These are phyloP conservation scores for Mythimna albipuncta DNA, from an alignment of 2,888 invertebrate genomes.

Conservation along the genomic window DNA sequence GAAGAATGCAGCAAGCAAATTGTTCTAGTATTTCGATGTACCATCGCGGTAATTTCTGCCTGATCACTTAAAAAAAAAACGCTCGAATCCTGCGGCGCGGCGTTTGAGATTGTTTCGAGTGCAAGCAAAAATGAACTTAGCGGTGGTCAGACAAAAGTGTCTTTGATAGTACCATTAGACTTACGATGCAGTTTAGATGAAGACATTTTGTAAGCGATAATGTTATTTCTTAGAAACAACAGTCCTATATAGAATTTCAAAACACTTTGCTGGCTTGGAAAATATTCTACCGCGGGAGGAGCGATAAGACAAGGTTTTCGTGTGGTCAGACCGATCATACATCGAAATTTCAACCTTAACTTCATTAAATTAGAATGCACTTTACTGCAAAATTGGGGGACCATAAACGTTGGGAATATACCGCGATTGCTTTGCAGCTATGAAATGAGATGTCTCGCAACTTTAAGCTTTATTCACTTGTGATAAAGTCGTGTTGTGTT, in stretches of 20 bases:
- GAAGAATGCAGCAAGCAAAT: no score
- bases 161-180: neutral
- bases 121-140: no score
- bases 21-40: no score
- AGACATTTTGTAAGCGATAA: slow-evolving; percentile 10
- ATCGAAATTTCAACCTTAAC: slow-evolving; percentile 43
- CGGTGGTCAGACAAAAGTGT: no score
- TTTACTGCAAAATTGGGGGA: slow-evolving; percentile 43
- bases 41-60: no score
- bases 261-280: slow-evolving; percentile 54
- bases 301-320: slow-evolving; percentile 49
- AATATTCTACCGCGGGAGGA: slow-evolving; percentile 38
- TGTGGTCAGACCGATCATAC: slow-evolving; percentile 31
- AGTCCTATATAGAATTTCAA: slow-evolving; percentile 51
- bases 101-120: no score
- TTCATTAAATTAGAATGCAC: slow-evolving; percentile 27
- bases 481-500: slow-evolving; percentile 8
- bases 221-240: slow-evolving; percentile 32
- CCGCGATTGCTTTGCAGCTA: slow-evolving; percentile 9
- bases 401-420: slow-evolving; percentile 45
- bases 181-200: neutral
- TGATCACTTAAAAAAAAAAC: no score
- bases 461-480: slow-evolving; percentile 1
- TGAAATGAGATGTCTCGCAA: neutral
- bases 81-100: no score